Conservation (phyloP, 2,113 vertebrate species). For the Hippolais icterina region DNA sequence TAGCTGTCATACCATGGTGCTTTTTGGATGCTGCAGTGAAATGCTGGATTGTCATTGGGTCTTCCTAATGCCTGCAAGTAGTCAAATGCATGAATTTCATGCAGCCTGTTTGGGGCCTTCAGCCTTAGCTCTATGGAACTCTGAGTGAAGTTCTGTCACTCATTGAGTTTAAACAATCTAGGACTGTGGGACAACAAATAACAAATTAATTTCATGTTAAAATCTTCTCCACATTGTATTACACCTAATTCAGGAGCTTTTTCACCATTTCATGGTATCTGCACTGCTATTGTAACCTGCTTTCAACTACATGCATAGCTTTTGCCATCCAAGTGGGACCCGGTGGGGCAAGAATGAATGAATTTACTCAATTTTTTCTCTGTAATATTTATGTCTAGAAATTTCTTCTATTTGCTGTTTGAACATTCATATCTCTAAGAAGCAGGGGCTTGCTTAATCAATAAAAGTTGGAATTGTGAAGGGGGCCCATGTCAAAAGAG, state of each 20-base stretch:
- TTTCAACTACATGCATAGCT: not conserved
- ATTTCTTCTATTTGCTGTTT: not conserved
- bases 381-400: not conserved
- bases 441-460: not conserved
- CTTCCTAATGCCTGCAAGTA: too few relatives aligned
- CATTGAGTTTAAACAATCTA: rapidly evolving
- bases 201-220: not conserved
- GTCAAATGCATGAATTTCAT: not conserved
- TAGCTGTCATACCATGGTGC: rapidly evolving
- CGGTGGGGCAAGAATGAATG: not conserved
- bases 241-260: not conserved
- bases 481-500: not conserved
- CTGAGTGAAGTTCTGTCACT: not conserved
- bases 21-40: not conserved
- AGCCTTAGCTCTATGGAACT: not conserved
- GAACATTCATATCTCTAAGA: not conserved
- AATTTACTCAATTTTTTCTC: not conserved
- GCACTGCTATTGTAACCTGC: not conserved
- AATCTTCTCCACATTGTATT: not conserved
- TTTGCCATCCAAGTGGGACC: not conserved
- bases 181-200: not conserved
- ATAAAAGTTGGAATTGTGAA: not conserved
- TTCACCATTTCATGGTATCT: not conserved
- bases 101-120: not conserved
- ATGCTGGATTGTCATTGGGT: not conserved